phyloP scores from a whole-genome alignment of 1,140 invertebrate species.

The Agrypnia vestita region DNA sequence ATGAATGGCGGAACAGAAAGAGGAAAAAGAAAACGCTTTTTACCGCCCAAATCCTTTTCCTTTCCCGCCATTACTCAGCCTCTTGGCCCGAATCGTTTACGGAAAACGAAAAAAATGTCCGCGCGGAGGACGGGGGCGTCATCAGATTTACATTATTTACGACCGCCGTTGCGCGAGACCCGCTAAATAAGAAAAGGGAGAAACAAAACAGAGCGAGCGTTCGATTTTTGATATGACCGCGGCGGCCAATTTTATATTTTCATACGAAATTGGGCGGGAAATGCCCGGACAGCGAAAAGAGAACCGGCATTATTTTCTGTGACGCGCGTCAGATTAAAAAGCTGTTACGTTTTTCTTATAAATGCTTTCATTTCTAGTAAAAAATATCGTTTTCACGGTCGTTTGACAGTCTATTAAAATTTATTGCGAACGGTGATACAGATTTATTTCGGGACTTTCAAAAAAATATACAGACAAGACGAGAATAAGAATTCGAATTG shows the following conservation, averaged over 20 bases:
- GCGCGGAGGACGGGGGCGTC: neutral
- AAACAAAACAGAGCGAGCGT: slow-evolving; percentile 8
- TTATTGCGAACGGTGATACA: too few relatives aligned
- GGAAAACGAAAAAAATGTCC: neutral
- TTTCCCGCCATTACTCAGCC: slow-evolving; percentile 4
- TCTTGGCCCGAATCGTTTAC: neutral
- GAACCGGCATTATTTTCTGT: too few relatives aligned
- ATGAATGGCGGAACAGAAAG: neutral
- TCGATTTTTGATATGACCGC: slow-evolving; percentile 4
- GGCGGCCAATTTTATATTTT: neutral
- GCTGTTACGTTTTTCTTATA: too few relatives aligned
- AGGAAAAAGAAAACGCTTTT: neutral
- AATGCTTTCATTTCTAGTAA: too few relatives aligned
- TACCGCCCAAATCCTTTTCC: neutral
- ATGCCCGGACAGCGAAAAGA: too few relatives aligned
- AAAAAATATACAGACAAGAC: too few relatives aligned
- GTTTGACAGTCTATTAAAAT: too few relatives aligned
- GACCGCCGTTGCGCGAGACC: neutral
- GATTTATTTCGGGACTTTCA: too few relatives aligned
- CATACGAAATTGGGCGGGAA: too few relatives aligned
- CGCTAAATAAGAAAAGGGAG: neutral
- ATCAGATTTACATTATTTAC: slow-evolving; percentile 36
- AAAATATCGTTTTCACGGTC: too few relatives aligned
- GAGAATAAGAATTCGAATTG: too few relatives aligned
- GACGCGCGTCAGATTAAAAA: too few relatives aligned